phyloP scores from a whole-genome alignment of 2,888 invertebrate genomes.

The Chironomus tentans region DNA sequence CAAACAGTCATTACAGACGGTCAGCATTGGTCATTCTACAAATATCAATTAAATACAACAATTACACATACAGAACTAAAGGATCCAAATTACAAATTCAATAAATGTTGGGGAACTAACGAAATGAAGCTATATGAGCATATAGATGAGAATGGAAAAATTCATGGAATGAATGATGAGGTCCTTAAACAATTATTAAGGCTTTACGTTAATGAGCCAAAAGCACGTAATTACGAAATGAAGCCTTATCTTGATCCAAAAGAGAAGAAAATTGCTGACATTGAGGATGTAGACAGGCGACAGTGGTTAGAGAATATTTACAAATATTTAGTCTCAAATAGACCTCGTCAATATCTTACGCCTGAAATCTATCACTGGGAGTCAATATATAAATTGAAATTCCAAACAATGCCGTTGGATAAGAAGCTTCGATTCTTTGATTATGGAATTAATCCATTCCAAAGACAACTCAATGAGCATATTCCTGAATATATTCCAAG shows the following conservation, averaged over 20 bases:
- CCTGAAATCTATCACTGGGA: conserved; percentile 78
- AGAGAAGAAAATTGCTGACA: conserved; percentile 54
- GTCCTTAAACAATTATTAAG: conserved; percentile 63
- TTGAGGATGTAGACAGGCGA: conserved; percentile 57
- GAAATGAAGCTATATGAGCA: conserved; percentile 64
- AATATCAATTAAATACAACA: conserved; percentile 87
- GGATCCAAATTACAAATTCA: conserved; percentile 59
- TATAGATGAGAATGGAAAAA: conserved; percentile 56
- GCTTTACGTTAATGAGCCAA: conserved; percentile 63
- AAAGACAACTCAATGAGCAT: conserved; percentile 59
- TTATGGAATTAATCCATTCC: conserved; percentile 50
- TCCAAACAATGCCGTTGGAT: conserved; percentile 59
- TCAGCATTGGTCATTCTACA: conserved; percentile 71
- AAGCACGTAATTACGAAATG: conserved; percentile 52
- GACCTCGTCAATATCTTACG: conserved; percentile 50
- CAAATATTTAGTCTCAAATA: conserved; percentile 59
- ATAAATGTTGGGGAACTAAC: conserved; percentile 70
- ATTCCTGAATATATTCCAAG: conserved; percentile 61
- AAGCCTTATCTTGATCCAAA: conserved; percentile 61
- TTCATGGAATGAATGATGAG: conserved; percentile 71
- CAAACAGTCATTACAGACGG: conserved; percentile 89
- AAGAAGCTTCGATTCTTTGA: conserved; percentile 63
- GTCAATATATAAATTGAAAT: conserved; percentile 65
- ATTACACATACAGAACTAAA: conserved; percentile 53
- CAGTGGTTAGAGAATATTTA: conserved; percentile 60